Percentiles rank a stretch among this genome's conserved stretches.
Evolutionary conservation across 2,113 vertebrate species (phyloP).

Genomic region (Sander vitreus): DNA sequence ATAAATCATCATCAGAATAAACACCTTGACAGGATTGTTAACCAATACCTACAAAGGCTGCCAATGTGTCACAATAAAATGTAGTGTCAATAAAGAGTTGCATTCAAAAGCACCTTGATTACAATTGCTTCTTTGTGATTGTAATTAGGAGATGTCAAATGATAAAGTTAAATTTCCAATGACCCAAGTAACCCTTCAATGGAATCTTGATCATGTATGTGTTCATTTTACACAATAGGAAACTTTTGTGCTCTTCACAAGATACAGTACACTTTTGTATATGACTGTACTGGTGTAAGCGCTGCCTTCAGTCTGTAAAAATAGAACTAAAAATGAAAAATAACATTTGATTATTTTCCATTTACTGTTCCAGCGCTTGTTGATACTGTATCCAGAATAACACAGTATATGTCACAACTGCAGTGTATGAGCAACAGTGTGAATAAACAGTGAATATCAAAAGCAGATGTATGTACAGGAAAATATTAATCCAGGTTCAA

Average conservation of each 20-base stretch:
- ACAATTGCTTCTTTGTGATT: slow-evolving; percentile 57
- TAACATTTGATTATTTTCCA: slow-evolving; percentile 44
- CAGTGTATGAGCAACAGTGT: slow-evolving; percentile 14
- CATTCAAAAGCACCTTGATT: slow-evolving; percentile 16
- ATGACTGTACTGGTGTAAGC: not conserved
- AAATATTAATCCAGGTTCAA: slow-evolving; percentile 51
- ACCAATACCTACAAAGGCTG: slow-evolving; percentile 11
- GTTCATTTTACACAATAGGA: slow-evolving; percentile 3
- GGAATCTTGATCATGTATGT: slow-evolving; percentile 7
- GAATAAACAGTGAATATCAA: slow-evolving; percentile 51
- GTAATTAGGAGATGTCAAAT: slow-evolving; percentile 3
- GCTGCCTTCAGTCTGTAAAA: slow-evolving; percentile 1
- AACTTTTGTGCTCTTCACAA: not conserved
- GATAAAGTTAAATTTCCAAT: not conserved
- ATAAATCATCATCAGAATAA: slow-evolving; percentile 46
- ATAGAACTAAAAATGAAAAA: slow-evolving; percentile 25
- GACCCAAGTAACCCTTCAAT: not conserved
- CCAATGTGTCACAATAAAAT: slow-evolving; percentile 43
- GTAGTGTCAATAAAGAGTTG: slow-evolving; percentile 1
- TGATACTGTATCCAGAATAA: slow-evolving; percentile 47
- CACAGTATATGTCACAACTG: slow-evolving; percentile 51
- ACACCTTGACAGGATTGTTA: slow-evolving; percentile 41
- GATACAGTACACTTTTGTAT: not conserved
- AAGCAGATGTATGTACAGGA: slow-evolving; percentile 60
- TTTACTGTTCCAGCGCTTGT: slow-evolving; percentile 35